Evolutionary conservation across 2,113 vertebrate species (phyloP), one percentile per base, ranked within the genome.

Genomic region (Stigmatopora argus): DNA sequence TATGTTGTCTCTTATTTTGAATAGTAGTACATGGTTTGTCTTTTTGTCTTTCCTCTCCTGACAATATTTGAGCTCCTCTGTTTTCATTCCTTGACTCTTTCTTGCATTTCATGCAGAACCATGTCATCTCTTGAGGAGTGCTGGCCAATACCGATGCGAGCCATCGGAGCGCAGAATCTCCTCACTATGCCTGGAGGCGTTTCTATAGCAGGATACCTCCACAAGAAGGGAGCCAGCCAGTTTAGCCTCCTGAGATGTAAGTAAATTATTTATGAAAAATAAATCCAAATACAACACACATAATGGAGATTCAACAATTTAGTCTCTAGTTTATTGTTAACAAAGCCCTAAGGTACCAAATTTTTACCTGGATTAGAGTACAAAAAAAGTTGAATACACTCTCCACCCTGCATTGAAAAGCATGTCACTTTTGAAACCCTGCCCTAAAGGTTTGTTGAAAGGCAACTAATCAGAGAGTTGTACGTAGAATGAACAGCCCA

Each of bases 201-300:
- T 41, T 86, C 90, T 66, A 90, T 87, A 0, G 85, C 94, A 0
- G 96, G 96, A 1, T 99, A 98, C 79, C 90, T 98, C 58, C 97
- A 99, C 85, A 99, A 99, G 89, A 98, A 98, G 77, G 96, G 96
- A n/a, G 96, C 94, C 11, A 98, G 94, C 45, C 96, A 98, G 80
- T 91, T 98, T 80, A 96, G 96, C 81, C 90, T 98, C 62, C 84
- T 94, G 84, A 96, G 93, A 78, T 99, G 96, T 99, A 87, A 95
- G 96, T 92, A 59, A 23, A 31, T 31, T 41, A 41, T 41, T 41
- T 41, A 41, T 23, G 51, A 26, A 0, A 13, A 21, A 53, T 23
- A 48, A 48, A 48, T 48, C 11, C 21, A 53, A 5, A 23, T 53
- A 3, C 1, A 26, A 23, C 9, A 52, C 13, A 13, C 15, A 3